Evolutionary conservation across 2,113 vertebrate species (phyloP).

Genomic region (Sakesphorus luctuosus): DNA sequence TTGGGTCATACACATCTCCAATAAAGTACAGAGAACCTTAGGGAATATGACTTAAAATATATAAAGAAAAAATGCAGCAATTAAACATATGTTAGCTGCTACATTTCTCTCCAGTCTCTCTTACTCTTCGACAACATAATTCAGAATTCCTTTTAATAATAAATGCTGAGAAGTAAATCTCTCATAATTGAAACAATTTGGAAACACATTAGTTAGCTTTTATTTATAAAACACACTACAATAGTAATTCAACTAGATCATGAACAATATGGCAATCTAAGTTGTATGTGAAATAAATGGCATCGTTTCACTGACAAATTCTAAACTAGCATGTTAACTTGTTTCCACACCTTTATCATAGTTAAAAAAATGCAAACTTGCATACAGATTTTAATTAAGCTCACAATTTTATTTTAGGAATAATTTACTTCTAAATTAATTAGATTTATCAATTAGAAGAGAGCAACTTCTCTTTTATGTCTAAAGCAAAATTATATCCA

Average conservation of each 20-base stretch:
- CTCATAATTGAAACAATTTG: background rate
- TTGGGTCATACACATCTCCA: background rate
- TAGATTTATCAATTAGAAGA: background rate
- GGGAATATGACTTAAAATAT: background rate
- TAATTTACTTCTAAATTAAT: background rate
- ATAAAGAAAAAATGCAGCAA: background rate
- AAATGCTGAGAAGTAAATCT: background rate
- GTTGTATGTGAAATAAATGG: background rate
- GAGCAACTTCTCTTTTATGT: background rate
- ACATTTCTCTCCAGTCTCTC: background rate
- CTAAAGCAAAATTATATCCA: background rate
- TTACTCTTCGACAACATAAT: background rate
- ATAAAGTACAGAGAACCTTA: background rate
- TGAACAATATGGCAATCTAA: background rate
- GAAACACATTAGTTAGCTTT: background rate
- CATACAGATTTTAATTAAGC: background rate
- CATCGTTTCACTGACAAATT: background rate
- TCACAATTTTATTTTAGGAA: background rate
- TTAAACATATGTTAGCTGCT: background rate
- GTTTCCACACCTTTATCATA: background rate
- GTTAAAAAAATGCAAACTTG: background rate
- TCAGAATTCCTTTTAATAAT: background rate
- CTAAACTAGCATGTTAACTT: background rate
- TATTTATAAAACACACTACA: background rate
- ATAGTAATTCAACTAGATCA: background rate